Base-by-base conservation (phyloP, 2,113 vertebrate genomes). In the Parus major region DNA sequence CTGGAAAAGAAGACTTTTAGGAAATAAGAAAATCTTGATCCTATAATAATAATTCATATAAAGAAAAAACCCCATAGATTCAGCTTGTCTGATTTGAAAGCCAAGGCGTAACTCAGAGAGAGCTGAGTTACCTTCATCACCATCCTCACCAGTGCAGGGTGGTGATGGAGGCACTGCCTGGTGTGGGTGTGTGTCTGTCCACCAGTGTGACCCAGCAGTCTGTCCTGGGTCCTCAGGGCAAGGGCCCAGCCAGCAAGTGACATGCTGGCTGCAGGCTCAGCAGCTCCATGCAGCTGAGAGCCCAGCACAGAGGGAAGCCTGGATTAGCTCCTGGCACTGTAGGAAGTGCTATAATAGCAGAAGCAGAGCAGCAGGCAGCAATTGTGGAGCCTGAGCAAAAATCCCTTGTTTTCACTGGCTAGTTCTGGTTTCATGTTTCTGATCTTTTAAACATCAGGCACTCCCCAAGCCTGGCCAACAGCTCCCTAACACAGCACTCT, bases 371-470 rank as follows among this genome's bases (percentile, higher is more conserved):
- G 95, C 96, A 96, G 93, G 96, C 96, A 96, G 93, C 93, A 93
- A 97, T 96, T 96, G 95, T 96, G 80, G 92, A 96, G 95, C 87
- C 90, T 50, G 90, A 96, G 94, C 92, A 94, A 96, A 90, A 97
- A 95, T 80, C 92, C 85, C 95, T 93, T 95, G 94, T 96, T 97
- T 97, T 97, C 94, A 92, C 96, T 96, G 94, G 94, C 94, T 93
- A 95, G 94, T 95, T 97, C 96, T 97, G 95, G 96, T 97, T 95
- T 97, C 96, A 90, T 94, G 93, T 96, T 97, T 96, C 96, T 96
- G 96, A 96, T 96, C 94, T 96, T 95, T 97, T 93, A 96, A 97
- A 94, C 93, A 96, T 91, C 95, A 97, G 96, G 92, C 93, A 28
- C 85, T 93, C 60, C 85, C 79, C 4, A 2, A 65, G 85, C 94